A percentile compares a stretch with the other conserved stretches of the same genome.
Conservation (phyloP, 2,797 vertebrate species). For the Columba guinea region DNA sequence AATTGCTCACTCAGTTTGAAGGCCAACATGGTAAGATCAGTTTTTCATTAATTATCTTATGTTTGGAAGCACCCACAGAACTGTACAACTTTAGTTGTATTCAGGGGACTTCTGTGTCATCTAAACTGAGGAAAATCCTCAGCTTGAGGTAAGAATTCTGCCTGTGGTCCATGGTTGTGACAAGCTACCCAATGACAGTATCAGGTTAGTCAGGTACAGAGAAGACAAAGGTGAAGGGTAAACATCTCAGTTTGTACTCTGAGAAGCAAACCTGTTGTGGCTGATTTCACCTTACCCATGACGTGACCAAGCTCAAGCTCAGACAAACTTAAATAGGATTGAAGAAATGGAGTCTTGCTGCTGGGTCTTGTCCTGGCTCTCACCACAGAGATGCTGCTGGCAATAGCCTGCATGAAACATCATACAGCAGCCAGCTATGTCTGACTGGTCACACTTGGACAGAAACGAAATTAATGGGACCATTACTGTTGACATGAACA, state of each 20-base stretch:
- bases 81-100: background rate
- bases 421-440: background rate
- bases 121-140: background rate
- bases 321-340: background rate
- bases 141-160: background rate
- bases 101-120: background rate
- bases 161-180: background rate
- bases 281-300: background rate
- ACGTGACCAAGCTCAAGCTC: background rate
- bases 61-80: background rate
- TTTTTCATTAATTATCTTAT: background rate
- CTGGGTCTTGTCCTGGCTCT: background rate
- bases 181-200: fast-evolving
- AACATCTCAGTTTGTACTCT: background rate
- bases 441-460: fast-evolving
- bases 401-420: background rate
- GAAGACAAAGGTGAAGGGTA: background rate
- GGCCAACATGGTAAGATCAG: background rate
- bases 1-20: background rate
- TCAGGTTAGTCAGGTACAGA: background rate
- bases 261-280: background rate
- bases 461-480: background rate
- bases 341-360: background rate
- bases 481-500: background rate
- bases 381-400: background rate